Conservation (phyloP, 2,888 invertebrate genomes). For the Laothoe populi region DNA sequence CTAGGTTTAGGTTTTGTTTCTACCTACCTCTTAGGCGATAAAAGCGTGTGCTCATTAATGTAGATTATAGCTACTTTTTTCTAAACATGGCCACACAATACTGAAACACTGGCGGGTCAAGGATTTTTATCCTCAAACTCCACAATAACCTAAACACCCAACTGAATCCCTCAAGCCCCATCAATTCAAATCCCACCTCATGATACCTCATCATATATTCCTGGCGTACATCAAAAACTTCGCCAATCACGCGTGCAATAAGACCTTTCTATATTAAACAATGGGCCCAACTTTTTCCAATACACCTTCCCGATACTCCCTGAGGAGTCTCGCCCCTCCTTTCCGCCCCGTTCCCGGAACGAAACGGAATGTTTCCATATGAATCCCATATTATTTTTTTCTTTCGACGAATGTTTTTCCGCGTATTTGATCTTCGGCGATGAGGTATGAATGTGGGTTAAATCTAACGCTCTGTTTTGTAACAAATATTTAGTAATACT, state of each 20-base stretch:
- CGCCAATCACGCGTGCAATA: conserved; percentile 24
- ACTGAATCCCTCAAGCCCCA: not conserved
- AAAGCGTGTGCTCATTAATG: too few species aligned
- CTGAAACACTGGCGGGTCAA: too few species aligned
- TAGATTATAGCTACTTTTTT: too few species aligned
- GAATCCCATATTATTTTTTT: conserved; percentile 9
- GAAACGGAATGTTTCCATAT: conserved; percentile 4
- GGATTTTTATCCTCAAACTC: too few species aligned
- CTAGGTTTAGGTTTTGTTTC: too few species aligned
- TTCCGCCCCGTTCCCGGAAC: not conserved
- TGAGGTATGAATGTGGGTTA: not conserved
- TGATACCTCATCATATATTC: conserved; percentile 18
- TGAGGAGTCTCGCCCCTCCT: conserved; percentile 13
- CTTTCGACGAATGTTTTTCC: conserved; percentile 1
- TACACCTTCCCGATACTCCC: conserved; percentile 34
- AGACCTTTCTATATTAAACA: conserved; percentile 21
- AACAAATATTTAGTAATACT: not conserved
- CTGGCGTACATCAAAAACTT: conserved; percentile 5
- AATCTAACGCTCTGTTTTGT: not conserved
- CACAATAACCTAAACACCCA: not conserved
- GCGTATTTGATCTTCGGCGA: not conserved
- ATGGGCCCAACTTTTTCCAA: conserved; percentile 30
- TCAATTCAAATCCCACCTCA: not conserved
- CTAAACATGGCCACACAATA: too few species aligned
- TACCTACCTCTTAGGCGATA: too few species aligned